phyloP scores from a whole-genome alignment of 2,113 vertebrate genomes.

The Xiphophorus couchianus region DNA sequence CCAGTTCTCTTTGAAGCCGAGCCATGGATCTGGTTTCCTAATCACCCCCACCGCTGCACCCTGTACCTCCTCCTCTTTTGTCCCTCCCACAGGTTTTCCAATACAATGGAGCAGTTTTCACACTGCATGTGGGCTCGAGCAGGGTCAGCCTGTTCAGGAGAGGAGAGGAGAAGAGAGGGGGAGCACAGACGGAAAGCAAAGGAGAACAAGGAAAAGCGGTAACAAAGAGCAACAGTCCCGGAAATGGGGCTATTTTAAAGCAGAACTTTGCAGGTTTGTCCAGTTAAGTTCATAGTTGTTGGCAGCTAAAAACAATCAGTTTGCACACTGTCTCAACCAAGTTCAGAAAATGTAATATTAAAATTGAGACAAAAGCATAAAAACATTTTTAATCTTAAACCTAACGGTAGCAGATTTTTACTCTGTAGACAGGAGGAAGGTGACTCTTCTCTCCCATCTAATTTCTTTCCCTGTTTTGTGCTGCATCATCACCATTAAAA shows the following conservation, averaged over 20 bases:
- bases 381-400: not conserved
- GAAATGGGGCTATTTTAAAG: conserved; percentile 12
- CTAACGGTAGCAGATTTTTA: not conserved
- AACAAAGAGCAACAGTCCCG: conserved; percentile 36
- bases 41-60: conserved; percentile 70
- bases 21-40: conserved; percentile 80
- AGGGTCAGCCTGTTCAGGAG: conserved; percentile 52
- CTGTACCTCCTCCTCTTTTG: conserved; percentile 54
- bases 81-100: conserved; percentile 68
- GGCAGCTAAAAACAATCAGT: conserved; percentile 16
- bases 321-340: not conserved
- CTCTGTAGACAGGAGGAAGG: not conserved
- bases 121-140: conserved; percentile 57
- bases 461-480: conserved; percentile 52
- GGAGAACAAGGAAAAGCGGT: conserved; percentile 58
- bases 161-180: conserved; percentile 24
- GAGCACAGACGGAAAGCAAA: conserved; percentile 39
- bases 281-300: not conserved
- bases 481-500: conserved; percentile 72
- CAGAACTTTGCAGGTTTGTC: not conserved
- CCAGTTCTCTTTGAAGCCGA: conserved; percentile 73
- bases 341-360: not conserved
- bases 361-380: not conserved
- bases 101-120: conserved; percentile 76
- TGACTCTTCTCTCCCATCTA: conserved; percentile 4